phyloP scores from a whole-genome alignment of 2,113 vertebrate species.

The Channa argus region DNA sequence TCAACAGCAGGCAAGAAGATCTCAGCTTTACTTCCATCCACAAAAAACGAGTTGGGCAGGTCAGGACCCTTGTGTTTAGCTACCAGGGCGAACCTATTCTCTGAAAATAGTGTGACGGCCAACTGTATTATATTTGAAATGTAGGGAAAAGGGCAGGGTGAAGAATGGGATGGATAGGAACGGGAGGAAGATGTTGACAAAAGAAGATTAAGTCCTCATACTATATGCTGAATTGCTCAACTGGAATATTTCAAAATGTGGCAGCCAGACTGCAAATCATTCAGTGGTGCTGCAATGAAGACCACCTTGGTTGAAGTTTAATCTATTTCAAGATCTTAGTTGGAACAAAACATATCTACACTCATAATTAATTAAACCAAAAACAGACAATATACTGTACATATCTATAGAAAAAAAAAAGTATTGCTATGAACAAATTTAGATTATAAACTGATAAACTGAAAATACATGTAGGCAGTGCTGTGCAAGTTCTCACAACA shows the following conservation, averaged over 20 bases:
- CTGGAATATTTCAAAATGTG: conserved; percentile 14
- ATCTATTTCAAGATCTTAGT: neutral
- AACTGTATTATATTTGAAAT: conserved; percentile 38
- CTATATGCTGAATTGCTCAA: neutral
- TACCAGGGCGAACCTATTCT: conserved; percentile 32
- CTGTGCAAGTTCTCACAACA: no score
- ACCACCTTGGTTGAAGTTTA: neutral
- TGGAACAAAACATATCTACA: no score
- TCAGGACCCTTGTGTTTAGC: conserved; percentile 50
- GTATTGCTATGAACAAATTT: no score
- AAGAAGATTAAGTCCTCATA: conserved; percentile 9
- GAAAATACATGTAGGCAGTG: no score
- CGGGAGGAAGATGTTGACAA: conserved; percentile 14
- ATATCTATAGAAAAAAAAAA: no score
- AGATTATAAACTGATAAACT: no score
- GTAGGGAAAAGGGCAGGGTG: conserved; percentile 26
- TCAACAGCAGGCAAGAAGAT: conserved; percentile 55
- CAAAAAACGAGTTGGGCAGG: conserved; percentile 35
- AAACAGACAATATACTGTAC: no score
- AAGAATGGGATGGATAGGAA: conserved; percentile 17
- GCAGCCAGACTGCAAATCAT: conserved; percentile 26
- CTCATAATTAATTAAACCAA: no score
- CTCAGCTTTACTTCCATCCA: conserved; percentile 54
- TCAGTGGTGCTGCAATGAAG: neutral
- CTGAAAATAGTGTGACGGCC: conserved; percentile 42